These are phyloP conservation scores for Leptonema lineaticorne DNA, from an alignment of 1,140 invertebrate species.

Conservation along the genomic window DNA sequence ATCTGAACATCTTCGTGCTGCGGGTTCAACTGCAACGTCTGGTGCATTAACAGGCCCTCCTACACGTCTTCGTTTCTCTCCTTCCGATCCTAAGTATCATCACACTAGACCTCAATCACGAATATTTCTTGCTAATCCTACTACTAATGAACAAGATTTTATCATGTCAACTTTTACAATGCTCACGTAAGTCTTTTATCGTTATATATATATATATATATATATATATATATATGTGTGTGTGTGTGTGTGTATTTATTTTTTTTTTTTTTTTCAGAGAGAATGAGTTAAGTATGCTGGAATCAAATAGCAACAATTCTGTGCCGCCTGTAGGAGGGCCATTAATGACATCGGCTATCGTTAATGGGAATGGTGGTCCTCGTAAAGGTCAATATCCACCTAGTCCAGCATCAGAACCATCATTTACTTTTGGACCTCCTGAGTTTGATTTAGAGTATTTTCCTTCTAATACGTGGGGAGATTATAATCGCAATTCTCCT, in stretches of 20 bases:
- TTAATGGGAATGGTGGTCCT: conserved; percentile 56
- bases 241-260: conserved; percentile 1
- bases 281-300: conserved; percentile 54
- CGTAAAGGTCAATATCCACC: conserved; percentile 38
- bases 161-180: conserved; percentile 91
- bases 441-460: conserved; percentile 38
- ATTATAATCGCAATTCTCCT: conserved; percentile 25
- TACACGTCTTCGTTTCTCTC: conserved; percentile 75
- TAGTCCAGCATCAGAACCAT: conserved; percentile 35
- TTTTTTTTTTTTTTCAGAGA: conserved; percentile 49
- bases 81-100: conserved; percentile 64
- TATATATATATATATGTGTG: neutral
- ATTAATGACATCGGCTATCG: conserved; percentile 62
- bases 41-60: conserved; percentile 65
- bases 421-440: conserved; percentile 28
- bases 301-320: conserved; percentile 47
- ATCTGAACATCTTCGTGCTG: conserved; percentile 73
- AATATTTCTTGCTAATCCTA: conserved; percentile 72
- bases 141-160: conserved; percentile 74
- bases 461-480: conserved; percentile 29
- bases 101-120: conserved; percentile 87
- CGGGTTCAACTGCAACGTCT: conserved; percentile 60
- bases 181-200: conserved; percentile 48
- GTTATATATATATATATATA: neutral
- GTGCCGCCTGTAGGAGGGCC: conserved; percentile 60